Conservation (phyloP, 2,888 invertebrate species). For the Galerucella nymphaeae region DNA sequence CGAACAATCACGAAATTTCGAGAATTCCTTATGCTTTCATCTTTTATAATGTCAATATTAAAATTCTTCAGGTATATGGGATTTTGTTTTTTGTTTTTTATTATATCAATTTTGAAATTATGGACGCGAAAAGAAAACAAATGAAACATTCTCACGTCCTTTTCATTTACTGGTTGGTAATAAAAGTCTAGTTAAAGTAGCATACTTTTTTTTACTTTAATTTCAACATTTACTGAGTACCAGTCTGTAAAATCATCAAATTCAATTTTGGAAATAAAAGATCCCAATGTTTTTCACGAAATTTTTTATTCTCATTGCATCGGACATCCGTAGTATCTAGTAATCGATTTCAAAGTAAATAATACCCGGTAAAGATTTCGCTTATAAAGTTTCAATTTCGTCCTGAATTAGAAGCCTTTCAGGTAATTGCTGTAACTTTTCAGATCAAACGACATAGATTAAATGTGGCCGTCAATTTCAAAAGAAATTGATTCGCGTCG, state of each 20-base stretch:
- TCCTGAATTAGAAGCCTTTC: conserved; percentile 60
- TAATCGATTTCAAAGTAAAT: conserved; percentile 60
- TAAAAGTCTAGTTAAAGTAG: too few species aligned
- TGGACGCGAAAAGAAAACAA: too few species aligned
- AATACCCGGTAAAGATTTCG: conserved; percentile 51
- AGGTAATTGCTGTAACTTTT: conserved; percentile 59
- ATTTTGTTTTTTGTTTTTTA: neutral
- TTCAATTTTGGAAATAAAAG: neutral
- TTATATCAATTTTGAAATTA: neutral
- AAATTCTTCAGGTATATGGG: neutral
- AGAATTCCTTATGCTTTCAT: conserved; percentile 33
- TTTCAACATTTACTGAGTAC: too few species aligned
- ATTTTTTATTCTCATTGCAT: conserved; percentile 3
- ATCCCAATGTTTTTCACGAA: neutral
- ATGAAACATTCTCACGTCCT: too few species aligned
- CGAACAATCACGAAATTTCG: conserved; percentile 62
- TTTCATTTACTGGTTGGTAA: too few species aligned
- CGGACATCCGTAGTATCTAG: conserved; percentile 39
- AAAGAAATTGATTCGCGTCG: conserved; percentile 59
- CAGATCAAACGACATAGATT: conserved; percentile 61
- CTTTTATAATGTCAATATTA: conserved; percentile 29
- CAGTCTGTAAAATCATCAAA: neutral
- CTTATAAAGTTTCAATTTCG: conserved; percentile 60
- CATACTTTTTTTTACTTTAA: too few species aligned
- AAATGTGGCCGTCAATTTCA: conserved; percentile 56